Percentiles rank a stretch among this genome's conserved stretches.
Evolutionary conservation across 2,113 vertebrate species (phyloP).

Genomic region (Acanthisitta chloris): DNA sequence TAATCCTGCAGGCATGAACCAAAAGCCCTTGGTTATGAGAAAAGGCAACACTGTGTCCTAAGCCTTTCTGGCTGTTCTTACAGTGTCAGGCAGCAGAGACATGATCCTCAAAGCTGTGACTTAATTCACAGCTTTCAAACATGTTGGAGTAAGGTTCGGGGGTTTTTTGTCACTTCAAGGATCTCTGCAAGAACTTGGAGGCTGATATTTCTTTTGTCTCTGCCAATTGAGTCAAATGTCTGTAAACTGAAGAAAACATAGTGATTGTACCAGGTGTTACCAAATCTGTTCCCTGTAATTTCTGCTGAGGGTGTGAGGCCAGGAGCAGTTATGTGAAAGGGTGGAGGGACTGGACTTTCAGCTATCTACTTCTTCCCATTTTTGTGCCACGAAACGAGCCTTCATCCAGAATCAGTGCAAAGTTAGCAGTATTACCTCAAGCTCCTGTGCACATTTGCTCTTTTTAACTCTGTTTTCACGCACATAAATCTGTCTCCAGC

Average conservation of each 20-base stretch:
- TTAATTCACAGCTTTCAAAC: background rate
- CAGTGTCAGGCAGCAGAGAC: background rate
- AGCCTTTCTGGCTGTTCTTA: background rate
- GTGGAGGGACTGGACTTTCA: background rate
- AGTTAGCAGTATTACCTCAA: fast-evolving
- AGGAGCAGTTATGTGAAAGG: background rate
- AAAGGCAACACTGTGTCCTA: background rate
- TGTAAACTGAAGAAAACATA: background rate
- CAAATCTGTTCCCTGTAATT: background rate
- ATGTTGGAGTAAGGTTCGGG: background rate
- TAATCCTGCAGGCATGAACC: background rate
- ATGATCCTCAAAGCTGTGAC: background rate
- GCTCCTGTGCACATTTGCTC: background rate
- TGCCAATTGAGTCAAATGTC: background rate
- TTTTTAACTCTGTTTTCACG: background rate
- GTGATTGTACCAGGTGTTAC: background rate
- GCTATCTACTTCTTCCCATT: background rate
- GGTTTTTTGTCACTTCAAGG: background rate
- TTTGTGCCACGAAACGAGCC: background rate
- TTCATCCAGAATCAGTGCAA: background rate
- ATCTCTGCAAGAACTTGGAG: background rate
- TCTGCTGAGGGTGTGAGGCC: background rate
- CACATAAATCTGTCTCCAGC: fast-evolving
- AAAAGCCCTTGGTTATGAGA: background rate
- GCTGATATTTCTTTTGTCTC: background rate